phyloP scores from a whole-genome alignment of 2,113 vertebrate species.

The Oryzias javanicus region DNA sequence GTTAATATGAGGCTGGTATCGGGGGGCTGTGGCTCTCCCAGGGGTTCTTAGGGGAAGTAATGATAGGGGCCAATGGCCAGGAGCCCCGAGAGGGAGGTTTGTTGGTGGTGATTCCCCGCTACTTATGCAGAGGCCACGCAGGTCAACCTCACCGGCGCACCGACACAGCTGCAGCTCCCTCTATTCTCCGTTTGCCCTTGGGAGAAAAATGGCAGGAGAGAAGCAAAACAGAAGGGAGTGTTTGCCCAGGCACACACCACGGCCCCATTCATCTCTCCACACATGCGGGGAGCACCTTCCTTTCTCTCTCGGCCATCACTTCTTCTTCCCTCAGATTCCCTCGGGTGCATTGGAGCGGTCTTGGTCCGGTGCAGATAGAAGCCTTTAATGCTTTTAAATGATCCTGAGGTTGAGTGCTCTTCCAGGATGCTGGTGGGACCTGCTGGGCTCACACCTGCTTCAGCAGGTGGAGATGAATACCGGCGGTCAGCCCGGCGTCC shows the following conservation, averaged over 20 bases:
- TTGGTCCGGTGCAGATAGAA: slow-evolving; percentile 68
- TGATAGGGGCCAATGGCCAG: slow-evolving; percentile 64
- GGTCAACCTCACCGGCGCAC: slow-evolving; percentile 45
- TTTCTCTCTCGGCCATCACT: slow-evolving; percentile 32
- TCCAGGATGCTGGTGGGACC: slow-evolving; percentile 53
- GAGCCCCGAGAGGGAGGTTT: slow-evolving; percentile 64
- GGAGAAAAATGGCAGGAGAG: slow-evolving; percentile 60
- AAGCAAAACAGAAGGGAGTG: slow-evolving; percentile 66
- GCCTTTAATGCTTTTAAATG: slow-evolving; percentile 69
- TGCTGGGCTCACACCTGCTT: slow-evolving; percentile 62
- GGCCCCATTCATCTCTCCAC: slow-evolving; percentile 53
- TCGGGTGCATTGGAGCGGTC: slow-evolving; percentile 58
- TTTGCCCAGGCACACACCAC: slow-evolving; percentile 56
- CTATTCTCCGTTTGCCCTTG: slow-evolving; percentile 67
- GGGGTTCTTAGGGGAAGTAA: slow-evolving; percentile 61
- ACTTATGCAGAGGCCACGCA: slow-evolving; percentile 63
- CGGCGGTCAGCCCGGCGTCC: slow-evolving; percentile 65
- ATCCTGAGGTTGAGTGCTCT: slow-evolving; percentile 69
- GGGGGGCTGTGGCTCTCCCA: slow-evolving; percentile 33
- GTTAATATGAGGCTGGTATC: slow-evolving; percentile 51
- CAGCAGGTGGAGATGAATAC: slow-evolving; percentile 74
- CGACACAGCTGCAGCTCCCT: slow-evolving; percentile 55
- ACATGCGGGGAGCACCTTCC: slow-evolving; percentile 39
- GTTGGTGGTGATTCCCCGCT: slow-evolving; percentile 64
- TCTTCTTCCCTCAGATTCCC: slow-evolving; percentile 27